Evolutionary conservation across 2,888 invertebrate genomes (phyloP), one percentile per base, ranked within the genome.

Genomic region (Rhimphoctona megacephalus): DNA sequence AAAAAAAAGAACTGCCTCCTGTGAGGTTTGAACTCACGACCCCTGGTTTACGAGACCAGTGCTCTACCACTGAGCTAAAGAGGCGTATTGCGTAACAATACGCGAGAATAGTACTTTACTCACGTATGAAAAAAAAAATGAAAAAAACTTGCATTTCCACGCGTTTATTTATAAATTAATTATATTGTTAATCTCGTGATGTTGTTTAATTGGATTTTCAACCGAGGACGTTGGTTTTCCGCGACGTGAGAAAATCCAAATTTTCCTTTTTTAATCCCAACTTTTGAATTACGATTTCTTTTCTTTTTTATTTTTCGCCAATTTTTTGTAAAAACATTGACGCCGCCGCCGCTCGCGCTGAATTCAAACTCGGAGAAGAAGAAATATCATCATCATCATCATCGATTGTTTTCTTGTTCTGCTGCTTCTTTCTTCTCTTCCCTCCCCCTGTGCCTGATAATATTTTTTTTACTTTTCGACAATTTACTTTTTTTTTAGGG

Each of bases 21-120:
- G 96, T 96, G 96, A 97, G 97, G 96, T 96, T 97, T 96, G 97
- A 97, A 97, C 97, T 97, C 97, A 96, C 96, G 97, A 97, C 97
- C 97, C 96, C 96, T 96, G 96, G 97, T 97, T 97, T 97, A 97
- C 97, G 96, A 97, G 96, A 97, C 97, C 96, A 96, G 96, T 96
- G 97, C 97, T 97, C 97, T 97, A 95, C 97, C 97, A 96, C 97
- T 97, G 96, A 97, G 97, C 97, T 97, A 97, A 96, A 96, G 96
- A 96, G 97, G 96, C 96, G 0, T 0, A 0, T 85, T 85, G 74
- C 78, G 79, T 80, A 85, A 81, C 22, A 17, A 14, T 0, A 61
- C 25, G 49, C 67, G 67, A 61, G 78, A 36, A 33, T 73, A 52
- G 66, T 66, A 73, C n/a, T 52, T 61, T 61, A 73, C 33, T 73